These are phyloP conservation scores for Intellagama lesueurii DNA, from an alignment of 2,797 vertebrate genomes.

Conservation along the genomic window DNA sequence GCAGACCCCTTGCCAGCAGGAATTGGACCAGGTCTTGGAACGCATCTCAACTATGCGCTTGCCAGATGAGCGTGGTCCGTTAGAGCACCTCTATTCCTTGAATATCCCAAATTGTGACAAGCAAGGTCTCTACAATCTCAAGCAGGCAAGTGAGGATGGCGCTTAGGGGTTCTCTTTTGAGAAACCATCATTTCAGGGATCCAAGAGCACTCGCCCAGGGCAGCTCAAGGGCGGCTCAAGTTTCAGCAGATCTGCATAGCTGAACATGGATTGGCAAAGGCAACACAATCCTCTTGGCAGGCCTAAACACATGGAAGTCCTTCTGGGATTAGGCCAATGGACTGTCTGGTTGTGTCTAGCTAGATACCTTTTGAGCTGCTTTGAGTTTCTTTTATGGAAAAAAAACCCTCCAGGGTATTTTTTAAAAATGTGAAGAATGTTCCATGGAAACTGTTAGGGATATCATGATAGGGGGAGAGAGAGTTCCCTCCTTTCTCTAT, in stretches of 20 bases:
- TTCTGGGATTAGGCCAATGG: not conserved
- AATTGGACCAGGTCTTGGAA: conserved; percentile 91
- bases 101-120: conserved; percentile 97
- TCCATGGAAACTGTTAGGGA: not conserved
- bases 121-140: conserved; percentile 91
- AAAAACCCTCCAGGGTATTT: not conserved
- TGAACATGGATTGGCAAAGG: not conserved
- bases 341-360: not conserved
- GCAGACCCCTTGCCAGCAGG: conserved; percentile 91
- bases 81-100: conserved; percentile 92
- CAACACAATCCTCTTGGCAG: not conserved
- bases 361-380: not conserved
- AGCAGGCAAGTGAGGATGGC: conserved; percentile 84
- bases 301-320: not conserved
- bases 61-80: conserved; percentile 88
- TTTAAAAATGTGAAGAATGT: not conserved
- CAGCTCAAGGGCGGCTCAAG: not conserved
- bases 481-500: not conserved
- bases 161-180: conserved; percentile 14
- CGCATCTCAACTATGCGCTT: conserved; percentile 92
- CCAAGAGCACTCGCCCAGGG: not conserved
- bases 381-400: not conserved
- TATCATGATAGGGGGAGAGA: not conserved
- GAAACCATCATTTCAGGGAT: not conserved
- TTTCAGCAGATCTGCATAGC: not conserved